phyloP scores from a whole-genome alignment of 2,113 vertebrate genomes.

The Rhodinocichla rosea region DNA sequence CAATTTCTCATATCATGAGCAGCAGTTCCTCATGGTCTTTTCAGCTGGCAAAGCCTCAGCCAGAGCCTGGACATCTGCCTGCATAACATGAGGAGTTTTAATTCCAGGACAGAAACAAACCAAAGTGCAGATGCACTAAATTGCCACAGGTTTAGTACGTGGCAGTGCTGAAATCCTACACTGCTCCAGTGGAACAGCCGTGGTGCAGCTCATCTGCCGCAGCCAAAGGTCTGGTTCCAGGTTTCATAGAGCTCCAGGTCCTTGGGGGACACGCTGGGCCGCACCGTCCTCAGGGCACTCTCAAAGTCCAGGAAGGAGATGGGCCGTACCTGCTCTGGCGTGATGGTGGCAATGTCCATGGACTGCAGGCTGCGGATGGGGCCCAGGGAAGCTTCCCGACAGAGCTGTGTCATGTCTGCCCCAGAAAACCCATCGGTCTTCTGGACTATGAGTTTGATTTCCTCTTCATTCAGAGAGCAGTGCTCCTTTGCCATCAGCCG shows the following conservation, averaged over 20 bases:
- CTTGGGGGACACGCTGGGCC: conserved; percentile 86
- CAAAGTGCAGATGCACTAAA: background rate
- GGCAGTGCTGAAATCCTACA: too few relatives aligned
- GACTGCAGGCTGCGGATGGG: conserved; percentile 90
- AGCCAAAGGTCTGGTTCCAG: conserved; percentile 94
- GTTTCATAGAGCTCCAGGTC: conserved; percentile 91
- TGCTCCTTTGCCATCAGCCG: conserved; percentile 85
- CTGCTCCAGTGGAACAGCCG: fast-evolving
- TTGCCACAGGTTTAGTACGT: fast-evolving
- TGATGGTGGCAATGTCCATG: conserved; percentile 86
- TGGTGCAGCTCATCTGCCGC: conserved; percentile 74
- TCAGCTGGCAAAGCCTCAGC: background rate
- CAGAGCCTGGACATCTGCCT: background rate
- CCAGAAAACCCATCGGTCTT: conserved; percentile 87
- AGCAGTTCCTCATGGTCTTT: background rate
- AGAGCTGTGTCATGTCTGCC: conserved; percentile 95
- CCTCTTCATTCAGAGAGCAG: conserved; percentile 76
- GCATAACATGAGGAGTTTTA: background rate
- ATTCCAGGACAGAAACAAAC: background rate
- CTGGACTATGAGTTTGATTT: conserved; percentile 77
- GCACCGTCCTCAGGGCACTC: conserved; percentile 84
- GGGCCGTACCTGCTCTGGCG: conserved; percentile 85
- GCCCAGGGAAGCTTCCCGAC: conserved; percentile 91
- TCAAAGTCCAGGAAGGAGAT: conserved; percentile 87
- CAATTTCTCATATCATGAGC: fast-evolving